Conservation (phyloP, 1,140 invertebrate species). For the Ditylenchus dipsaci region DNA sequence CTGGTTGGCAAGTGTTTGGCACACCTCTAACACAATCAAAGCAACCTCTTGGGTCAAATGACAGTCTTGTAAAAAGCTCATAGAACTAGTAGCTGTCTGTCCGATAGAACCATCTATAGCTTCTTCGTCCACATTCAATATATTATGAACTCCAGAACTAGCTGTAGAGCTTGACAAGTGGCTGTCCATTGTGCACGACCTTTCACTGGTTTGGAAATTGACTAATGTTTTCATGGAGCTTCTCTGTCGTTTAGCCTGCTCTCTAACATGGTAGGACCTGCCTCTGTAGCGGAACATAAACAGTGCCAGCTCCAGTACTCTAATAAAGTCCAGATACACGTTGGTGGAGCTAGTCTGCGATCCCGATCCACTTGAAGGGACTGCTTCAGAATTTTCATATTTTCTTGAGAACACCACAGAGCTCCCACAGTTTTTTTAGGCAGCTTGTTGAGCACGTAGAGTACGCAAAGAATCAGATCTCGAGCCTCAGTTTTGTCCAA, state of each 20-base stretch:
- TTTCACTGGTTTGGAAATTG: conserved; percentile 13
- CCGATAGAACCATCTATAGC: background rate
- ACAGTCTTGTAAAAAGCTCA: conserved; percentile 39
- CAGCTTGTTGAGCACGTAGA: conserved; percentile 83
- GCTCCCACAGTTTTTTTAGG: conserved; percentile 48
- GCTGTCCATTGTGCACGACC: conserved; percentile 17
- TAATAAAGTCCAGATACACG: conserved; percentile 43
- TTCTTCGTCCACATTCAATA: background rate
- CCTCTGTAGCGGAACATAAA: conserved; percentile 44
- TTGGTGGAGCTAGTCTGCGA: background rate
- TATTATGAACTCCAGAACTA: background rate
- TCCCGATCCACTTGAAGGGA: background rate
- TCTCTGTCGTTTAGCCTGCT: conserved; percentile 35
- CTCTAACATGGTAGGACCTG: conserved; percentile 21
- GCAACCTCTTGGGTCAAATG: conserved; percentile 85
- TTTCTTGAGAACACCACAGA: conserved; percentile 31
- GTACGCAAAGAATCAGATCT: conserved; percentile 80
- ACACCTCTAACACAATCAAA: conserved; percentile 75
- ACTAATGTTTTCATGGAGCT: conserved; percentile 4
- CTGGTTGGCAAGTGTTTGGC: conserved; percentile 77
- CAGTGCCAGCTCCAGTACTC: conserved; percentile 44
- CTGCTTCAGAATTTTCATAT: background rate
- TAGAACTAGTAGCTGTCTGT: background rate
- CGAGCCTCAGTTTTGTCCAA: conserved; percentile 67
- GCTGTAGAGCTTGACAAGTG: conserved; percentile 22